Conservation (phyloP, 1,140 invertebrate genomes). For the Neodiprion lecontei region DNA sequence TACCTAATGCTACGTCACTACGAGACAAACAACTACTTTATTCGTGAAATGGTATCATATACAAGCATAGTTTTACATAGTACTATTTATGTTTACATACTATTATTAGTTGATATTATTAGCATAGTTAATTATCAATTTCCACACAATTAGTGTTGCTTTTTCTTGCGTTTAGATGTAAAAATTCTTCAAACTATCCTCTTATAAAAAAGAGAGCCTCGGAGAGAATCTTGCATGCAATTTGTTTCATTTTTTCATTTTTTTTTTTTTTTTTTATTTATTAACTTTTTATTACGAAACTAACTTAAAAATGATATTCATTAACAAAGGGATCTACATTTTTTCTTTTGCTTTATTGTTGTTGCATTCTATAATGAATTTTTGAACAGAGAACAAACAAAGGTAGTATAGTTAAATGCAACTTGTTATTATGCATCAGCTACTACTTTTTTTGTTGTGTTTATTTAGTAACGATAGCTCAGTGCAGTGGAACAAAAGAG, state of each 20-base stretch:
- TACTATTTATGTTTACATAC: constrained; percentile 41
- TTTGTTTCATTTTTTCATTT: not conserved
- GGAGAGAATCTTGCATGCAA: not conserved
- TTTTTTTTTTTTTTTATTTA: not conserved
- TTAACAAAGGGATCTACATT: not conserved
- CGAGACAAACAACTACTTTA: constrained; percentile 53
- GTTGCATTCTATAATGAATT: not conserved
- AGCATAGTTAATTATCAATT: constrained; percentile 36
- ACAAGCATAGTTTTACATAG: constrained; percentile 54
- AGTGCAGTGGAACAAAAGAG: constrained; percentile 1
- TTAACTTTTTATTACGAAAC: not conserved
- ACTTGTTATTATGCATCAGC: not conserved
- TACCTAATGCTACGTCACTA: constrained; percentile 20
- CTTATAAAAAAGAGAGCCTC: not conserved
- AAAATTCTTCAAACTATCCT: constrained; percentile 21
- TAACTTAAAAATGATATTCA: not conserved
- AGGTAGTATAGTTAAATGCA: not conserved
- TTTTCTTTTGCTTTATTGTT: not conserved
- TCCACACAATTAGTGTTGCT: constrained; percentile 37
- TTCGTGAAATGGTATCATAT: constrained; percentile 54
- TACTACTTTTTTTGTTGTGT: not conserved
- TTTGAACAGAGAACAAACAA: not conserved
- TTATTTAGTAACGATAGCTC: not conserved
- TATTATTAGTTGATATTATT: constrained; percentile 25
- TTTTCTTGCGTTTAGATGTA: constrained; percentile 24